These are phyloP conservation scores for Cheilosia variabilis DNA, from an alignment of 2,888 invertebrate species.

Conservation along the genomic window DNA sequence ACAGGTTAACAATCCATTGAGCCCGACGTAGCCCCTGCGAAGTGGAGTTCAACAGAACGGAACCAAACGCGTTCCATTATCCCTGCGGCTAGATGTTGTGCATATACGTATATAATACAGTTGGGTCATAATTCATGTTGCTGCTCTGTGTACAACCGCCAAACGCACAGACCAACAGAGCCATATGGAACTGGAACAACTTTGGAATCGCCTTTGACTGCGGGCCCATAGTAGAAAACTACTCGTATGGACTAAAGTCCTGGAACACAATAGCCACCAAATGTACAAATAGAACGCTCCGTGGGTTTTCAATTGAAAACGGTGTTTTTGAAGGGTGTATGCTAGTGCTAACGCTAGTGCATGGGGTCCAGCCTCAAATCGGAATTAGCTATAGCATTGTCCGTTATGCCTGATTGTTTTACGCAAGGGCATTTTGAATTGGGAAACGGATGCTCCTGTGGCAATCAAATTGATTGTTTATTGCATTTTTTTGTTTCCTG, in stretches of 20 bases:
- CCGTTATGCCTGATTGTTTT: slow-evolving; percentile 64
- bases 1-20: slow-evolving; percentile 70
- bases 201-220: slow-evolving; percentile 33
- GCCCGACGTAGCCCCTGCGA: slow-evolving; percentile 1
- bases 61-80: slow-evolving; percentile 57
- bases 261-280: slow-evolving; percentile 22
- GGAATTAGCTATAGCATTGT: slow-evolving; percentile 47
- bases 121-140: slow-evolving; percentile 59
- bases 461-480: slow-evolving; percentile 73
- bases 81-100: slow-evolving; percentile 38
- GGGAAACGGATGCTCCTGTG: slow-evolving; percentile 34
- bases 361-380: slow-evolving; percentile 25
- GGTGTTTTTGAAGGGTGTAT: slow-evolving; percentile 60
- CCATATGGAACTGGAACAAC: slow-evolving; percentile 58
- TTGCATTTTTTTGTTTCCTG: slow-evolving; percentile 14
- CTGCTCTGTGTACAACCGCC: slow-evolving; percentile 44
- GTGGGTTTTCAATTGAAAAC: slow-evolving; percentile 69
- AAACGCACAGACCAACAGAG: slow-evolving; percentile 25
- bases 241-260: slow-evolving; percentile 18
- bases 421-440: slow-evolving; percentile 26
- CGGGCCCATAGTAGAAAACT: not conserved
- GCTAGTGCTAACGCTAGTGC: not conserved
- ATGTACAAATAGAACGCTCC: slow-evolving; percentile 26
- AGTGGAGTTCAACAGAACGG: slow-evolving; percentile 55
- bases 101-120: not conserved